Evolutionary conservation across 1,140 invertebrate genomes (phyloP).

Genomic region (Calliphora vicina): DNA sequence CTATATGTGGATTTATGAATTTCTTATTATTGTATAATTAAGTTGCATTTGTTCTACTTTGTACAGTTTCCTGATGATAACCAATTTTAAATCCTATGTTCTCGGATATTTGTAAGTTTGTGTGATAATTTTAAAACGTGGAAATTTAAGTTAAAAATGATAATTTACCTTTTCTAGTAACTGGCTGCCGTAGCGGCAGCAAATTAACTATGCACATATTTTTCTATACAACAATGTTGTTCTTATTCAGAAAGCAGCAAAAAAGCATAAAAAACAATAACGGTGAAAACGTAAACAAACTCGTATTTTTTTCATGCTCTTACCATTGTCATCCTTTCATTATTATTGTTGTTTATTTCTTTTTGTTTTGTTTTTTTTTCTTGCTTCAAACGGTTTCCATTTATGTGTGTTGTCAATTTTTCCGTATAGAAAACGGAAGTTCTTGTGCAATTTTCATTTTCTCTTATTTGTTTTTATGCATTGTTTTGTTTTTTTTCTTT

Average conservation of each 20-base stretch:
- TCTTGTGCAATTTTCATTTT: conserved; percentile 4
- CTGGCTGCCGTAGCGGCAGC: background rate
- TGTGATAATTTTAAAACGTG: too few species aligned
- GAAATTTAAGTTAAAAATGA: too few species aligned
- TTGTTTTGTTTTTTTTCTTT: background rate
- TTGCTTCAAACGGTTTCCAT: background rate
- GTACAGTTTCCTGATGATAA: too few species aligned
- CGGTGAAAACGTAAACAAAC: background rate
- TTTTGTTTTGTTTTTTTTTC: background rate
- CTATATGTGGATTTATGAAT: too few species aligned
- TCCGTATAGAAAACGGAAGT: background rate
- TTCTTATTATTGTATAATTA: too few species aligned
- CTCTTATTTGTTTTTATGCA: background rate
- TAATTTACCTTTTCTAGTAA: too few species aligned
- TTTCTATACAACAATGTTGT: background rate
- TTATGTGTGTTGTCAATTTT: background rate
- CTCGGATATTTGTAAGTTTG: too few species aligned
- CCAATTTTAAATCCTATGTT: too few species aligned
- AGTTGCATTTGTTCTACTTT: too few species aligned
- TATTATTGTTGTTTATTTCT: background rate
- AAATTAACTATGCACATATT: background rate
- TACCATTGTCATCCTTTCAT: background rate
- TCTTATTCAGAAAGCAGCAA: background rate
- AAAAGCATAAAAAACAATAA: too few species aligned
- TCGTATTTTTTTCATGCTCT: background rate